Percentiles rank a stretch among this genome's conserved stretches.
These are phyloP conservation scores for Nemoura dubitans DNA, from an alignment of 2,888 invertebrate species.

Conservation along the genomic window DNA sequence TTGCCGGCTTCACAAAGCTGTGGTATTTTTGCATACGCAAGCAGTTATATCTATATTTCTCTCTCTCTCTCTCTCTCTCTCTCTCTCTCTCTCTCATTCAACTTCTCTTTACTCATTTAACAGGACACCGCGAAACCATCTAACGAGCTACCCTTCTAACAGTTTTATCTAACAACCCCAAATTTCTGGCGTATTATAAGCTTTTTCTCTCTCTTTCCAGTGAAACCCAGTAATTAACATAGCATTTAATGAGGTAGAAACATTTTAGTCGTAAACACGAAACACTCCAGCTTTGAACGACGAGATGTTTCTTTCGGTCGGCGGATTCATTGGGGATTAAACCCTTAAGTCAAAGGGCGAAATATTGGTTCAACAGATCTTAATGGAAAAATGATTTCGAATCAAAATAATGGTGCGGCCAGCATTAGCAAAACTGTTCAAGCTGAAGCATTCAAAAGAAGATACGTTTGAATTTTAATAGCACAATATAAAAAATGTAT, in stretches of 20 bases:
- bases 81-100: not conserved
- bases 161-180: not conserved
- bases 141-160: not conserved
- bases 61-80: not conserved
- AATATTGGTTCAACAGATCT: not conserved
- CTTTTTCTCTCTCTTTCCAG: not conserved
- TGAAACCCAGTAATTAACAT: not conserved
- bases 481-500: too few species aligned
- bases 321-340: not conserved
- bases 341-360: not conserved
- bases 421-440: too few species aligned
- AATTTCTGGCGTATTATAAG: not conserved
- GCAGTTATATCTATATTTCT: not conserved
- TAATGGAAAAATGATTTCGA: too few species aligned
- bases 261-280: not conserved
- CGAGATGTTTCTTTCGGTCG: not conserved
- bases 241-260: constrained; percentile 7
- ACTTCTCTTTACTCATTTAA: not conserved
- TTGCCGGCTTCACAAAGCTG: not conserved
- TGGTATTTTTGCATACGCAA: not conserved
- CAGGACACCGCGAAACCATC: not conserved
- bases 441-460: too few species aligned
- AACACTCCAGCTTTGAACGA: not conserved
- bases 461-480: too few species aligned
- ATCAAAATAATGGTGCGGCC: too few species aligned